phyloP scores from a whole-genome alignment of 2,888 invertebrate species.

The Acanthococcus lagerstroemiae region DNA sequence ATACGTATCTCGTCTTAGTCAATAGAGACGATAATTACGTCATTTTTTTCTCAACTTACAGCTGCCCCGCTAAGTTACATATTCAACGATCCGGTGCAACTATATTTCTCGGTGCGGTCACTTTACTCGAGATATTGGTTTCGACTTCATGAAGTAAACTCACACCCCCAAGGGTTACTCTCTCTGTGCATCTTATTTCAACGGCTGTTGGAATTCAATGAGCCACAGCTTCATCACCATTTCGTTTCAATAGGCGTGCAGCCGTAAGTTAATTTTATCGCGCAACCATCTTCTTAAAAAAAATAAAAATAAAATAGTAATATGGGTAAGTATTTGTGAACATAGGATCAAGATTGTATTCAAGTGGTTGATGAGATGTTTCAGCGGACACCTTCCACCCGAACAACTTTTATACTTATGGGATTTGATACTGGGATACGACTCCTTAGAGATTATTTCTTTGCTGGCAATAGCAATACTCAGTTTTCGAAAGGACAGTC shows the following conservation, averaged over 20 bases:
- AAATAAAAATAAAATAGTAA: background rate
- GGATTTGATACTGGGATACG: slow-evolving; percentile 87
- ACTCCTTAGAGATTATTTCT: slow-evolving; percentile 80
- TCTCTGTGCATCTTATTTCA: slow-evolving; percentile 83
- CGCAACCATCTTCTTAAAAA: background rate
- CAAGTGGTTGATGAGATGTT: slow-evolving; percentile 93
- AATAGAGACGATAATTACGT: background rate
- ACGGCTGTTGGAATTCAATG: slow-evolving; percentile 76
- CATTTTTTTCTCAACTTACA: slow-evolving; percentile 43
- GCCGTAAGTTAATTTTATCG: slow-evolving; percentile 61
- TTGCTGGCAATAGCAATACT: slow-evolving; percentile 75
- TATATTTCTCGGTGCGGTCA: slow-evolving; percentile 83
- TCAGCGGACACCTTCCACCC: slow-evolving; percentile 86
- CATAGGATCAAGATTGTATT: slow-evolving; percentile 82
- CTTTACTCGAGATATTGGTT: slow-evolving; percentile 88
- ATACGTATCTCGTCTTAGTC: no score
- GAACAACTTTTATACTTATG: slow-evolving; percentile 84
- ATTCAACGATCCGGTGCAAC: slow-evolving; percentile 72
- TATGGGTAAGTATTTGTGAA: background rate
- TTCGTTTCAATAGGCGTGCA: slow-evolving; percentile 78
- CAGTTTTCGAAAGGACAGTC: slow-evolving; percentile 74
- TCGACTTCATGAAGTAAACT: slow-evolving; percentile 81
- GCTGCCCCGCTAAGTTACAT: slow-evolving; percentile 92
- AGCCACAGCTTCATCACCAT: slow-evolving; percentile 83
- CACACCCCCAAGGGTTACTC: slow-evolving; percentile 86